Percentiles rank a stretch among this genome's conserved stretches.
phyloP scores from a whole-genome alignment of 2,113 vertebrate species.

The Zosterops lateralis region DNA sequence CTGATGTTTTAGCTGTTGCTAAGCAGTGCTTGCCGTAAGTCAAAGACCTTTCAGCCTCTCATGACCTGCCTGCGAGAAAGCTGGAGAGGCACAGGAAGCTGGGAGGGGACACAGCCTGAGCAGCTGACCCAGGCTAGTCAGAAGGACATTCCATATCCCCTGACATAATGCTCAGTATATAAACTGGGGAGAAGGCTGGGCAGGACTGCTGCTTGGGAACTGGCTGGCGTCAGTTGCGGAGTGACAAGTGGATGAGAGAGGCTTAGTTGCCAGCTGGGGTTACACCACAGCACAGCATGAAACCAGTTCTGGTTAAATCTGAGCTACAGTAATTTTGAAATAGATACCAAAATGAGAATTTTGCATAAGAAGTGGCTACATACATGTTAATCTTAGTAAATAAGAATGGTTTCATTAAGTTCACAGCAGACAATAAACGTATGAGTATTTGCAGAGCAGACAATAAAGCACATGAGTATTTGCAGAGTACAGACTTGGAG shows the following conservation, averaged over 20 bases:
- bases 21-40: background rate
- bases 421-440: background rate
- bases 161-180: background rate
- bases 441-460: background rate
- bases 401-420: background rate
- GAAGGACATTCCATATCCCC: background rate
- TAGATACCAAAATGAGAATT: background rate
- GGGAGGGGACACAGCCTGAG: background rate
- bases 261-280: background rate
- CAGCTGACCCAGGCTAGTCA: background rate
- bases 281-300: fast-evolving
- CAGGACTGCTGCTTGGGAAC: background rate
- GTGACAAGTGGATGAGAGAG: background rate
- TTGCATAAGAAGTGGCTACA: background rate
- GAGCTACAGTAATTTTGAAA: background rate
- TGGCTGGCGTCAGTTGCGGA: background rate
- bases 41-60: background rate
- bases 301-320: background rate
- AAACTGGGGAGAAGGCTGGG: background rate
- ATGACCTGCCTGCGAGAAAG: background rate
- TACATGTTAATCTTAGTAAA: background rate
- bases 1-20: background rate
- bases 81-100: background rate
- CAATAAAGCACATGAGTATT: background rate
- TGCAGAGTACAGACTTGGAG: background rate